Conservation (phyloP, 2,888 invertebrate genomes). For the Agapostemon virescens region DNA sequence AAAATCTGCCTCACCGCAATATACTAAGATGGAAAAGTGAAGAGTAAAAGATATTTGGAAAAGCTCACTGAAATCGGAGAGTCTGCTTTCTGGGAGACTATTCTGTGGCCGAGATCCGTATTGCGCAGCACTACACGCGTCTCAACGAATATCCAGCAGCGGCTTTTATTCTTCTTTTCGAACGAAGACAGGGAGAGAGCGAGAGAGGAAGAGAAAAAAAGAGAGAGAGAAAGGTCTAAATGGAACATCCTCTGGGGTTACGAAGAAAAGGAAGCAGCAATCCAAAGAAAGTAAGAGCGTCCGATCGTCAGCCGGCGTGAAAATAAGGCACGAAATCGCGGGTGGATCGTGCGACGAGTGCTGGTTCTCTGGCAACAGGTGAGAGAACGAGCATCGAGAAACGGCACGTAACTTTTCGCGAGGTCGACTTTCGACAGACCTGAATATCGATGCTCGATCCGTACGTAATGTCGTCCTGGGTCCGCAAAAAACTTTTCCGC, state of each 20-base stretch:
- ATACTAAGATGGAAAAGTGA: too few species aligned
- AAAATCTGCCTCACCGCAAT: too few species aligned
- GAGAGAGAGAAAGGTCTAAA: constrained; percentile 9
- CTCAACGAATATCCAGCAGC: neutral
- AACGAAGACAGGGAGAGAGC: neutral
- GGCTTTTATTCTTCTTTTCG: neutral
- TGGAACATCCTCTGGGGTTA: constrained; percentile 3
- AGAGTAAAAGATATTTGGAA: too few species aligned
- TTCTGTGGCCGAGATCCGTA: neutral
- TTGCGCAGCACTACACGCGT: neutral
- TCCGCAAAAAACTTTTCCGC: constrained; percentile 36
- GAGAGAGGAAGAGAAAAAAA: neutral
- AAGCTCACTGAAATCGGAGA: too few species aligned
- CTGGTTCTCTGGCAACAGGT: constrained; percentile 68
- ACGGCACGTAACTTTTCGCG: constrained; percentile 65
- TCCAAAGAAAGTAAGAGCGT: constrained; percentile 30
- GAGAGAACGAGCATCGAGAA: constrained; percentile 59
- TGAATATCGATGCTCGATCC: constrained; percentile 63
- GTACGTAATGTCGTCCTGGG: constrained; percentile 38
- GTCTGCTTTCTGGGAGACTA: neutral
- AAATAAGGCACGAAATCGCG: constrained; percentile 56
- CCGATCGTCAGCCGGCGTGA: constrained; percentile 44
- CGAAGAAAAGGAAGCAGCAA: constrained; percentile 1
- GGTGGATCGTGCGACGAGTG: constrained; percentile 39
- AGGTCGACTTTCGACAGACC: constrained; percentile 49